Conservation (phyloP, 1,140 invertebrate species). For the Lucilia sericata region DNA sequence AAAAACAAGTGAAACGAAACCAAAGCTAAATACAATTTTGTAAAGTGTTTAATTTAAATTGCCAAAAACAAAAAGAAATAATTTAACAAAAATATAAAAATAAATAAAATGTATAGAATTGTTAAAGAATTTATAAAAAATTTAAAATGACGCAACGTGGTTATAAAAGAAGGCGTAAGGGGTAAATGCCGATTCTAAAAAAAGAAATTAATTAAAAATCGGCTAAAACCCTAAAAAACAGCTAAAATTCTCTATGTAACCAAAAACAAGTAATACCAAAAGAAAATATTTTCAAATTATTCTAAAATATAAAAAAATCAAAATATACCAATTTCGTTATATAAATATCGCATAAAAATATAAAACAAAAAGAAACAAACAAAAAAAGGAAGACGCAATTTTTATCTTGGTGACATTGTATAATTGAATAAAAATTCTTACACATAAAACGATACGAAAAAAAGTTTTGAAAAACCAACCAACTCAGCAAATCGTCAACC, state of each 20-base stretch:
- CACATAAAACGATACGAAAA: not conserved
- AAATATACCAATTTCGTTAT: not conserved
- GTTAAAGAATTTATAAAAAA: constrained; percentile 37
- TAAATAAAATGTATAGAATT: constrained; percentile 41
- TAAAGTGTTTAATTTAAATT: not conserved
- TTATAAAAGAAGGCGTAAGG: constrained; percentile 51
- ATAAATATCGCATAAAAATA: not conserved
- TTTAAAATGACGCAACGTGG: constrained; percentile 49
- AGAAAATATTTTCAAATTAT: not conserved
- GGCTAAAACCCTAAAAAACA: constrained; percentile 41
- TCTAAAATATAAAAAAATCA: not conserved
- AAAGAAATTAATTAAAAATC: constrained; percentile 44
- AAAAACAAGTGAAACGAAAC: not conserved
- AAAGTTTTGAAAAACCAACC: constrained; percentile 11
- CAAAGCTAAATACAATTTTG: not conserved
- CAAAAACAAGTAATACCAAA: constrained; percentile 20
- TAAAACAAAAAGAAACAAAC: not conserved
- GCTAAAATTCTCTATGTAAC: too few relatives aligned
- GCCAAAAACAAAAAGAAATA: not conserved
- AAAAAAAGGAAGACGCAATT: constrained; percentile 17
- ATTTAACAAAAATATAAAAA: not conserved
- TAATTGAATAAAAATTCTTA: not conserved
- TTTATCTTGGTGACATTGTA: not conserved
- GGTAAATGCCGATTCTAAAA: constrained; percentile 46
- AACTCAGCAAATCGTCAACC: not conserved